phyloP scores from a whole-genome alignment of 2,888 invertebrate genomes.

The Agapostemon virescens region DNA sequence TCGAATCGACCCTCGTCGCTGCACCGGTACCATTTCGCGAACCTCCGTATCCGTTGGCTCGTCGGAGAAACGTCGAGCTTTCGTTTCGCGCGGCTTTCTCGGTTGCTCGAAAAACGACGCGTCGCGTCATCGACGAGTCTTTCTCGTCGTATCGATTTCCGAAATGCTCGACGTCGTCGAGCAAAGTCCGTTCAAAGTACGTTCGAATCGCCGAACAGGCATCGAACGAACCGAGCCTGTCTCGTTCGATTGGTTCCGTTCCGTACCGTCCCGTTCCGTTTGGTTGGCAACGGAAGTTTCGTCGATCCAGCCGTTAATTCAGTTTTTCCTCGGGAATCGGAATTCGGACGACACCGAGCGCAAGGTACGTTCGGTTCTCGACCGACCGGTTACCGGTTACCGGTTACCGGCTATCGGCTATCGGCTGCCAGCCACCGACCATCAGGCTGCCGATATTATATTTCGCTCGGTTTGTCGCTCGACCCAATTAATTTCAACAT shows the following conservation, averaged over 20 bases:
- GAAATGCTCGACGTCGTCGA: not conserved
- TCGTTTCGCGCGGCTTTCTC: not conserved
- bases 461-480: constrained; percentile 49
- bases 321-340: not conserved
- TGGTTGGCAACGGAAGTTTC: not conserved
- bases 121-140: not conserved
- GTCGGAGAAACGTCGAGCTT: not conserved
- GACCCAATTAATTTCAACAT: constrained; percentile 54
- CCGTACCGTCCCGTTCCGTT: not conserved
- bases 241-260: not conserved
- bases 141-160: not conserved
- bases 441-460: constrained; percentile 31
- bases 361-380: not conserved
- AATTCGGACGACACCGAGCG: not conserved
- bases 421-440: not conserved
- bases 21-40: not conserved
- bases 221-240: not conserved
- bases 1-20: not conserved
- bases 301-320: not conserved
- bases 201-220: not conserved
- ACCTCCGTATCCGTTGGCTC: not conserved
- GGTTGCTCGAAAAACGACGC: not conserved
- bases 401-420: not conserved
- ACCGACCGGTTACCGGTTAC: not conserved
- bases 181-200: not conserved